Base-by-base conservation (phyloP, 2,888 invertebrate species). In the Diogma glabrata region DNA sequence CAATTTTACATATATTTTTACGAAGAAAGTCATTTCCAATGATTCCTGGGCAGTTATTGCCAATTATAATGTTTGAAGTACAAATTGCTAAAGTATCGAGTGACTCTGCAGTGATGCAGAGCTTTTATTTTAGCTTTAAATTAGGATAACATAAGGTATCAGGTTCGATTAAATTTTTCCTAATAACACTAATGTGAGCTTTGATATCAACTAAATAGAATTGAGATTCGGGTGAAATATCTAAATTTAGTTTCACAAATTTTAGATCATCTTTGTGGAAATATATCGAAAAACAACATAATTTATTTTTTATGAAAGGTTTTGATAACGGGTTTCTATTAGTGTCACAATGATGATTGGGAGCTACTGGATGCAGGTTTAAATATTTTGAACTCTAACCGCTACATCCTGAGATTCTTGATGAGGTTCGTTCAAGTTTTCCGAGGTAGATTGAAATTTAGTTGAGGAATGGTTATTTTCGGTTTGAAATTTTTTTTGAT, bases 21-120 rank as follows among this genome's bases (percentile, higher is more conserved):
- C 4, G 4, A 2, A 53, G 17, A 51, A 53, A 53, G 38, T 53
- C 53, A 17, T 36, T 55, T 16, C 51, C 49, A 36, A 48, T 10
- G 14, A 53, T 51, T 10, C 50, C 53, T 16, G 46, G 38, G 28
- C 50, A 33, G 6, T 22, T 22, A 30, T 46, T 36, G 16, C 36
- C 19, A 16, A 55, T 23, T 24, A 36, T 36, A 23, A 55, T 43
- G 5, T 52, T 51, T 24, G 45, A 38, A 43, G 23, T 33, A 19
- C 48, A 52, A 14, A 38, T 24, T n/a, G 50, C 53, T 10, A 49
- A 49, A 10, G 51, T 50, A 28, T 47, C 22, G 26, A 54, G 24
- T 30, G 3, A 14, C 20, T 55, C 47, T 23, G 50, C 43, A 12
- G 52, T 52, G n/a, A 50, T 49, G 7, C 54, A n/a, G n/a, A n/a